These are phyloP conservation scores for Pteruthius melanotis DNA, from an alignment of 2,113 vertebrate species.

Conservation along the genomic window DNA sequence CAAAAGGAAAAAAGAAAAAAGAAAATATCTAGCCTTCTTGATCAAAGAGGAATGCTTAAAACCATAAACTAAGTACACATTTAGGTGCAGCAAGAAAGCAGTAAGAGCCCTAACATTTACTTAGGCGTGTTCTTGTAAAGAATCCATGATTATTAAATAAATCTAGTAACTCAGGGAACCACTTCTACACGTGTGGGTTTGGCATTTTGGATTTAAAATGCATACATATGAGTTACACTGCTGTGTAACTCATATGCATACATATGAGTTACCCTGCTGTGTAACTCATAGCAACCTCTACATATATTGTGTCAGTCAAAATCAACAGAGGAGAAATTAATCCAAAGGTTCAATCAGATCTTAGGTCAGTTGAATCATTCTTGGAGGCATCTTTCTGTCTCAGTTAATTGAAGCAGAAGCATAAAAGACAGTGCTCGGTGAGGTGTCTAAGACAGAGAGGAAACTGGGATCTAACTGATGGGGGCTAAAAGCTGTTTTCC, in stretches of 20 bases:
- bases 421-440: background rate
- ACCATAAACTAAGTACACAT: background rate
- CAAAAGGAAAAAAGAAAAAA: too few species aligned
- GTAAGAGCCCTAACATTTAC: background rate
- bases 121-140: background rate
- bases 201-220: background rate
- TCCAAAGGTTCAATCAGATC: background rate
- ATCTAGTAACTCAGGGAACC: background rate
- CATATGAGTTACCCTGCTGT: too few species aligned
- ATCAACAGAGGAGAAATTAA: background rate
- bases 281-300: background rate
- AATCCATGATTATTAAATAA: background rate
- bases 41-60: background rate
- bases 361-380: background rate
- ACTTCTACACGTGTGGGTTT: background rate
- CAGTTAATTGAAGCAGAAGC: background rate
- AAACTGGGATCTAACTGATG: background rate
- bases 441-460: background rate
- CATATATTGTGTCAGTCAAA: background rate
- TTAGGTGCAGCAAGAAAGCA: background rate
- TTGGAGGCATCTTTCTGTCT: background rate
- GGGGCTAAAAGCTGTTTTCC: background rate
- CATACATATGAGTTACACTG: background rate
- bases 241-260: too few species aligned
- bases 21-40: background rate